phyloP scores from a whole-genome alignment of 1,140 invertebrate species.

The Dinoponera quadriceps region DNA sequence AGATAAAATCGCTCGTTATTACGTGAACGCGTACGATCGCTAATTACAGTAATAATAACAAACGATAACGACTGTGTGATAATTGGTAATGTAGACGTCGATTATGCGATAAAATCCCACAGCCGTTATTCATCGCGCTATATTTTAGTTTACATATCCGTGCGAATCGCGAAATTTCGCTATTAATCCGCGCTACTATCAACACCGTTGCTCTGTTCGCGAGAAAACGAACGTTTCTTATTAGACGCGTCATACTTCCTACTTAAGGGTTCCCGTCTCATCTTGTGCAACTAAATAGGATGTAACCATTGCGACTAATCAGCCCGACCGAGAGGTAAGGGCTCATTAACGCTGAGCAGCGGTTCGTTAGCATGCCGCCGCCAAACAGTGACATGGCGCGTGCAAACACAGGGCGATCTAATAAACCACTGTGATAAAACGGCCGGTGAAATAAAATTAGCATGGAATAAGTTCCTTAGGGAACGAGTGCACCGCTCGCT shows the following conservation, averaged over 20 bases:
- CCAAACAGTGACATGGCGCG: slow-evolving; percentile 28
- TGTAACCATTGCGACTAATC: slow-evolving; percentile 69
- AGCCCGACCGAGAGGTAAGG: slow-evolving; percentile 16
- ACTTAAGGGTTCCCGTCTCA: slow-evolving; percentile 48
- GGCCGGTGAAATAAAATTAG: no score
- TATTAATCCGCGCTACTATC: slow-evolving; percentile 3
- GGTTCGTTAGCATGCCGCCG: slow-evolving; percentile 19
- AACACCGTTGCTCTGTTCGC: slow-evolving; percentile 11
- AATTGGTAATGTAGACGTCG: no score
- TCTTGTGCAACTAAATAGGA: slow-evolving; percentile 67
- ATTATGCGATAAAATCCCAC: no score
- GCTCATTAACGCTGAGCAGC: slow-evolving; percentile 45
- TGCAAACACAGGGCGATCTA: not conserved
- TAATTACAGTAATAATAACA: no score
- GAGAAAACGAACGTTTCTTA: slow-evolving; percentile 45
- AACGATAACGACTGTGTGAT: no score
- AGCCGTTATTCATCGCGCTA: not conserved
- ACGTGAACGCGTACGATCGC: no score
- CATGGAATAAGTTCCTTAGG: no score
- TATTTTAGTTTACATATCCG: not conserved
- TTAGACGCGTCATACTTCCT: slow-evolving; percentile 66
- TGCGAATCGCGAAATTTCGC: slow-evolving; percentile 4
- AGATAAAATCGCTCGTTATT: no score
- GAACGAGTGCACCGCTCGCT: no score
- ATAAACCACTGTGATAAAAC: no score